Percentiles rank a stretch among this genome's conserved stretches.
Evolutionary conservation across 2,113 vertebrate species (phyloP).

Genomic region (Serilophus lunatus): DNA sequence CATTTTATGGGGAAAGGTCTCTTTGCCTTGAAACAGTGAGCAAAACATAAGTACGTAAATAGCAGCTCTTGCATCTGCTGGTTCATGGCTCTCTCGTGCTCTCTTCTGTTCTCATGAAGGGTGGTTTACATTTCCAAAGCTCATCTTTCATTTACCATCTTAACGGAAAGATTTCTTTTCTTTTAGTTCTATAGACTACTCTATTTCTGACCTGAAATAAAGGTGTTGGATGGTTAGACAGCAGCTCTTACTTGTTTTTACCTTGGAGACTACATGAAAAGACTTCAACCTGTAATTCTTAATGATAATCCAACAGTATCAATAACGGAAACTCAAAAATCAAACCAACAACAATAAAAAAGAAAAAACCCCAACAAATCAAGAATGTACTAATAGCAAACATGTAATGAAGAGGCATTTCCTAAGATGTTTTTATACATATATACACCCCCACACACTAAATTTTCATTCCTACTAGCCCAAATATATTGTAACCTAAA

Average conservation of each 20-base stretch:
- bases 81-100: neutral
- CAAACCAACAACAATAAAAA: neutral
- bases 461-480: neutral
- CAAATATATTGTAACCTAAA: neutral
- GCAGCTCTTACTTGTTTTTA: neutral
- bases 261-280: neutral
- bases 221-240: neutral
- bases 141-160: neutral
- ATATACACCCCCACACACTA: neutral
- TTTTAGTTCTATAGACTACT: neutral
- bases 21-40: neutral
- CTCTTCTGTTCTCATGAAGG: neutral
- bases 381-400: neutral
- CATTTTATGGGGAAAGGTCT: neutral
- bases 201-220: neutral
- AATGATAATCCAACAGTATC: neutral
- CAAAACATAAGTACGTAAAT: neutral
- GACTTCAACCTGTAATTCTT: neutral
- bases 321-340: neutral
- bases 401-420: neutral
- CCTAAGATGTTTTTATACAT: neutral
- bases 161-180: neutral
- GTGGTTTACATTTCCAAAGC: neutral
- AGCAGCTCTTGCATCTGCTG: neutral
- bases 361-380: neutral